phyloP scores from a whole-genome alignment of 2,797 vertebrate genomes.

The Hipposideros larvatus region DNA sequence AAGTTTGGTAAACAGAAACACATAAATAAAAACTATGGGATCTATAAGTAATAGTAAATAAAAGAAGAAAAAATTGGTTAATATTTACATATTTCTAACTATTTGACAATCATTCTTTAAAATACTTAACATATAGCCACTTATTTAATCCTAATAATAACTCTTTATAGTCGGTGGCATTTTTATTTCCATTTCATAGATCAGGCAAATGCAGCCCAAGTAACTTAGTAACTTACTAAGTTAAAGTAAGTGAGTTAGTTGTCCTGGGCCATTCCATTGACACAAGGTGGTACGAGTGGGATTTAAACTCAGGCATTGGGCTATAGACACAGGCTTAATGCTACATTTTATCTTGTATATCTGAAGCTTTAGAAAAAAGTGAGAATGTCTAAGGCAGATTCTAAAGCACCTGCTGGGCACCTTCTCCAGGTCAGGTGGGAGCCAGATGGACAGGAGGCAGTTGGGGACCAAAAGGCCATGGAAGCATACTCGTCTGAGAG shows the following conservation, averaged over 20 bases:
- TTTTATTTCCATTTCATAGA: background rate
- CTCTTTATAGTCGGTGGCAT: background rate
- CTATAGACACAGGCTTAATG: background rate
- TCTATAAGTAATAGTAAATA: background rate
- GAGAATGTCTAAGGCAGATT: background rate
- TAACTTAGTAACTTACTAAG: background rate
- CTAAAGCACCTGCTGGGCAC: background rate
- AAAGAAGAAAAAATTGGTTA: background rate
- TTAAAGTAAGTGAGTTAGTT: background rate
- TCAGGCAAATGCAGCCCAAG: background rate
- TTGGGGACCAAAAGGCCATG: background rate
- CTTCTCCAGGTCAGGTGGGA: background rate
- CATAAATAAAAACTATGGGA: background rate
- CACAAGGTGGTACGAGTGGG: background rate
- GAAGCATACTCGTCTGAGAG: background rate
- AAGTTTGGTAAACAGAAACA: background rate
- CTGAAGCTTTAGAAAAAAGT: background rate
- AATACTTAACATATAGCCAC: background rate
- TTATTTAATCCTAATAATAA: background rate
- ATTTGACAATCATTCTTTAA: background rate
- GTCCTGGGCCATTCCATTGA: background rate
- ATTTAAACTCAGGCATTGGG: conserved; percentile 7
- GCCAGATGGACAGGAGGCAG: background rate
- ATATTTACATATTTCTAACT: background rate
- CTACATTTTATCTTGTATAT: background rate